Percentiles rank a stretch among this genome's conserved stretches.
Evolutionary conservation across 2,113 vertebrate genomes (phyloP).

Genomic region (Propithecus coquereli): DNA sequence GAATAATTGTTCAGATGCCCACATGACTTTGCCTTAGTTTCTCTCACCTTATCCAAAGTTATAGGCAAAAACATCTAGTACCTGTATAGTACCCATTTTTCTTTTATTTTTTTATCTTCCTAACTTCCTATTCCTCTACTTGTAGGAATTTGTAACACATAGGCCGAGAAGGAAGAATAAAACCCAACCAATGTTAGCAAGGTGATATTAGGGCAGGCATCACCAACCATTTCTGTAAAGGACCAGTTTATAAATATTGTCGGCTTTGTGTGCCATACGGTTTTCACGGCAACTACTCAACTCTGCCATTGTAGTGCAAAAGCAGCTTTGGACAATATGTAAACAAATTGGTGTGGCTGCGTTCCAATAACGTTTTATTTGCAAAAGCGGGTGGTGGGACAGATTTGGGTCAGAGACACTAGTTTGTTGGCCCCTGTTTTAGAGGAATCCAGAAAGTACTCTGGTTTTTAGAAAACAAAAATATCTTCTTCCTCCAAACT

Average conservation of each 20-base stretch:
- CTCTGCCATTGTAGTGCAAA: neutral
- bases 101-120: neutral
- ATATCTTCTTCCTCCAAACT: neutral
- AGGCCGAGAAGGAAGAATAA: neutral
- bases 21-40: neutral
- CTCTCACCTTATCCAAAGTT: neutral
- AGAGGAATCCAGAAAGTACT: neutral
- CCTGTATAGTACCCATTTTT: neutral
- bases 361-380: neutral
- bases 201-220: neutral
- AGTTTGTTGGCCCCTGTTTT: neutral
- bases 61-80: neutral
- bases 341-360: neutral
- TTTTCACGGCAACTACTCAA: neutral
- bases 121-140: neutral
- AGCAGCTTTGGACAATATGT: neutral
- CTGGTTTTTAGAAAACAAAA: neutral
- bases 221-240: neutral
- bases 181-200: neutral
- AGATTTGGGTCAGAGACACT: neutral
- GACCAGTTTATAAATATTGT: neutral
- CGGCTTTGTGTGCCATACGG: neutral
- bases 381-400: neutral
- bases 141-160: neutral
- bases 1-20: neutral